phyloP scores from a whole-genome alignment of 2,888 invertebrate species.

The Desoria tigrina region DNA sequence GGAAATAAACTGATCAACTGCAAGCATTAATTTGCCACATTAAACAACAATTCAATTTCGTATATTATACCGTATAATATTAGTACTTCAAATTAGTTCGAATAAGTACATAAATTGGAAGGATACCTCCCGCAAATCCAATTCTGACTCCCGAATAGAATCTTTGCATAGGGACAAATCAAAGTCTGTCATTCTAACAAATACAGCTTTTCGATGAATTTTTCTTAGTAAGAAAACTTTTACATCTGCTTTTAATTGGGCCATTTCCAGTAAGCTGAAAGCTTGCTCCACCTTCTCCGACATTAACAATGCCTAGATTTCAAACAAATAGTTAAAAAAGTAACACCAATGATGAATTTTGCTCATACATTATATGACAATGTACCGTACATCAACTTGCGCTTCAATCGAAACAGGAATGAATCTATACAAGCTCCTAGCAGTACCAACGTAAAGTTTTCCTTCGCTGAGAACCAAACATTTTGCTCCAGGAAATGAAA shows the following conservation, averaged over 20 bases:
- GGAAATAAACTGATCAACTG: constrained; percentile 60
- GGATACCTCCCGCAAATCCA: constrained; percentile 16
- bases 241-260: constrained; percentile 39
- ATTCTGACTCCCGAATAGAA: constrained; percentile 1
- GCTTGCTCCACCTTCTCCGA: constrained; percentile 60
- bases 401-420: constrained; percentile 61
- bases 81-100: too few species aligned
- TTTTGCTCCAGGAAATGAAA: constrained; percentile 60
- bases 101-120: neutral
- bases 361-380: too few species aligned
- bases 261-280: constrained; percentile 59
- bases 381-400: constrained; percentile 60
- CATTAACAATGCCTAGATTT: constrained; percentile 45
- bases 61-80: neutral
- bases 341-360: constrained; percentile 5
- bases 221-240: constrained; percentile 40
- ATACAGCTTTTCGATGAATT: constrained; percentile 59
- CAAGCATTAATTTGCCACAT: neutral
- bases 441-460: constrained; percentile 59
- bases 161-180: constrained; percentile 58
- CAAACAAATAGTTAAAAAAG: too few species aligned
- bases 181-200: constrained; percentile 59
- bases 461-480: constrained; percentile 61
- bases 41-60: neutral
- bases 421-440: constrained; percentile 58